Percentiles rank a stretch among this genome's conserved stretches.
Conservation (phyloP, 92 coral and sea anemone genomes). For the Palythoa heliodiscus region DNA sequence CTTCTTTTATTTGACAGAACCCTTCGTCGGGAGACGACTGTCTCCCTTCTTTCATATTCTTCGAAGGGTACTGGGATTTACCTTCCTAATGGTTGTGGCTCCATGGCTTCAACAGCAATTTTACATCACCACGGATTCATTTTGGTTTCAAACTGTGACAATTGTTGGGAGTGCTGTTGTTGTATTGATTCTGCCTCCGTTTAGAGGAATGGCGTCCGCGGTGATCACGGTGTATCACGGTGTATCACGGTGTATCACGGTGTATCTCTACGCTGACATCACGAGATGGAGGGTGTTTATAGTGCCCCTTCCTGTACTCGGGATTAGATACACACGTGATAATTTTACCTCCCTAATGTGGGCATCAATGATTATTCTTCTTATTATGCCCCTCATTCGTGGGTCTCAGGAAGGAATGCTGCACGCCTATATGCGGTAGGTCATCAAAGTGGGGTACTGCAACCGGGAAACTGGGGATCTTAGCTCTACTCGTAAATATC, state of each 20-base stretch:
- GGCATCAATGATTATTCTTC: constrained; percentile 13
- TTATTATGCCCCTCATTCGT: constrained; percentile 26
- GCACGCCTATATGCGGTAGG: constrained; percentile 45
- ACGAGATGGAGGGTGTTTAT: constrained; percentile 46
- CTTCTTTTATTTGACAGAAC: constrained; percentile 27
- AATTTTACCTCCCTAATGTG: constrained; percentile 25
- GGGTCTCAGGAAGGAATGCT: constrained; percentile 38
- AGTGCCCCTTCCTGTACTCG: constrained; percentile 28
- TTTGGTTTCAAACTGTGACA: constrained; percentile 5
- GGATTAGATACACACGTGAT: constrained; percentile 6
- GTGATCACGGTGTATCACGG: constrained; percentile 39
- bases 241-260: too few relatives aligned
- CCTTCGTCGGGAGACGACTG: constrained; percentile 2
- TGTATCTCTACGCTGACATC: constrained; percentile 40
- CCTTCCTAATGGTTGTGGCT: constrained; percentile 31
- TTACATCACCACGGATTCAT: background rate
- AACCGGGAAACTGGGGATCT: too few relatives aligned
- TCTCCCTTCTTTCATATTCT: constrained; percentile 21
- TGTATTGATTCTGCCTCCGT: constrained; percentile 40
- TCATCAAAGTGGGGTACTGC: background rate
- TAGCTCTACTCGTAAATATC: too few relatives aligned
- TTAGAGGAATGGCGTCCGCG: constrained; percentile 46
- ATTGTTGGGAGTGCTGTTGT: constrained; percentile 24
- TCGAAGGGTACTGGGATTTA: constrained; percentile 5
- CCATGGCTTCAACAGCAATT: constrained; percentile 52